Evolutionary conservation across 2,888 invertebrate species (phyloP).

Genomic region (Dione juno): DNA sequence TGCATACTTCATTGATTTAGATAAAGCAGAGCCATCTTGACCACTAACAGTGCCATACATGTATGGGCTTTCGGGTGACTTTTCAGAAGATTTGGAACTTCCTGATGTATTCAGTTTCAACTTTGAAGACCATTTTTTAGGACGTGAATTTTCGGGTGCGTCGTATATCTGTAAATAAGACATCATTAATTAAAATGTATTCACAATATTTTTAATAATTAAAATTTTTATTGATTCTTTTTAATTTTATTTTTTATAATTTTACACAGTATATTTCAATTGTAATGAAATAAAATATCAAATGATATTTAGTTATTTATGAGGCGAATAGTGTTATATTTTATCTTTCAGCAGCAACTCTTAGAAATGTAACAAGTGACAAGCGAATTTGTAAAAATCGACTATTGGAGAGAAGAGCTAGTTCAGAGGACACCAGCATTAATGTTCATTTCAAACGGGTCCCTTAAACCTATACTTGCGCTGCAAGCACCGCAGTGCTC

Average conservation of each 20-base stretch:
- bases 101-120: constrained; percentile 84
- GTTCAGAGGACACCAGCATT: too few relatives aligned
- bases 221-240: too few relatives aligned
- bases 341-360: too few relatives aligned
- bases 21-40: constrained; percentile 88
- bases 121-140: constrained; percentile 89
- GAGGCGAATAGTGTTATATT: too few relatives aligned
- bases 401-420: too few relatives aligned
- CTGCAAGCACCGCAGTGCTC: too few relatives aligned
- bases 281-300: not conserved
- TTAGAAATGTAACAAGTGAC: too few relatives aligned
- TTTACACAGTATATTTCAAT: not conserved
- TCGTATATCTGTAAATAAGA: constrained; percentile 78
- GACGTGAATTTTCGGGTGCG: constrained; percentile 79
- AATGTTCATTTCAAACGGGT: too few relatives aligned
- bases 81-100: constrained; percentile 75
- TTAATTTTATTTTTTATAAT: constrained; percentile 7
- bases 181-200: not conserved
- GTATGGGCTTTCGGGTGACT: constrained; percentile 76
- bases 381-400: too few relatives aligned
- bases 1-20: constrained; percentile 92
- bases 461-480: too few relatives aligned
- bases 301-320: too few relatives aligned
- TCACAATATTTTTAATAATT: too few relatives aligned
- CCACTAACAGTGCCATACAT: constrained; percentile 81